Evolutionary conservation across 2,888 invertebrate genomes (phyloP), one percentile per base, ranked within the genome.

Genomic region (Orchesellides sinensis): DNA sequence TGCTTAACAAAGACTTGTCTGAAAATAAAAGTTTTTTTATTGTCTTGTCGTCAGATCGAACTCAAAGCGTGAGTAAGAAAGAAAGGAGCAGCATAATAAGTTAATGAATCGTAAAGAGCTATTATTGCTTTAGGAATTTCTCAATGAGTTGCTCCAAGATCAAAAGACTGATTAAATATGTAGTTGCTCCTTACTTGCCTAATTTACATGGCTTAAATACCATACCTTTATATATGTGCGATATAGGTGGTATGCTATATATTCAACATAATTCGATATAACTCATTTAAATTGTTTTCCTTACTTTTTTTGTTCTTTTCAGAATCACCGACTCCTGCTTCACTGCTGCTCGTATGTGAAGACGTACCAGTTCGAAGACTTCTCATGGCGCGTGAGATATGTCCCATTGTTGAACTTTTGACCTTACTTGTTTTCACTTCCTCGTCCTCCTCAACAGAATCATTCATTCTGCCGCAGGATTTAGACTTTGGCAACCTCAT

Each of bases 401-500:
- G 78, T 52, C 72, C 79, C 45, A 84, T 63, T 8, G 84, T 84
- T 69, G 82, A 83, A 74, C 84, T 82, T 29, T 74, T 78, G 29
- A 79, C 79, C 79, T 84, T 83, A 12, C 45, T 29, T 59, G 69
- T 65, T 56, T 78, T 78, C 56, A 65, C 72, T 59, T 69, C 83
- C 75, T 74, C 79, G 56, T 78, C 82, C 21, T 66, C 66, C 27
- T 69, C 69, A n/a, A 35, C 61, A 0, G 66, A n/a, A 47, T 83
- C 83, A 61, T 78, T 70, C 78, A 78, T 70, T 47, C 78, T 29
- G 32, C 78, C 78, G 65, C 73, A 75, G 17, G 87, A 86, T 49
- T 84, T 87, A 32, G 87, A 87, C 72, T 86, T 87, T 66, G 85
- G 84, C 32, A 87, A 56, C 29, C 86, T 63, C 21, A 87, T 70